These are phyloP conservation scores for Neosilurus hyrtlii DNA, from an alignment of 2,797 vertebrate genomes.

Conservation along the genomic window DNA sequence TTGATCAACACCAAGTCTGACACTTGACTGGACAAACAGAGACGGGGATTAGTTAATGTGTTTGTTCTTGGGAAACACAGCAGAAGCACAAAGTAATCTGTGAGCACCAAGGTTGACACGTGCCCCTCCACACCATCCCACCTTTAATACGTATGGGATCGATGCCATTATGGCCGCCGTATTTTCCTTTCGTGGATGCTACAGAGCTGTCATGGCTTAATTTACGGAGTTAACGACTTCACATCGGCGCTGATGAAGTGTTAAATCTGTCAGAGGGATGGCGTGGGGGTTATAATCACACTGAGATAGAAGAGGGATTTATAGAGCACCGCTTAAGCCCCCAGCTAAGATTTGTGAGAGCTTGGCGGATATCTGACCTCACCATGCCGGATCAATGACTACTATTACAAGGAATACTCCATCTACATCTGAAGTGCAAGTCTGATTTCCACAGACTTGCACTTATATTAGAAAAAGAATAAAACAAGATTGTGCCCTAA, in stretches of 20 bases:
- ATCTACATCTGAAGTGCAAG: too few species aligned
- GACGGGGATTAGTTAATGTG: neutral
- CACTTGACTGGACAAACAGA: slow-evolving; percentile 74
- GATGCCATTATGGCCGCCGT: slow-evolving; percentile 51
- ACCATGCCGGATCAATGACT: neutral
- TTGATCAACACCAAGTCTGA: slow-evolving; percentile 80
- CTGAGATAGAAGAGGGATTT: slow-evolving; percentile 39
- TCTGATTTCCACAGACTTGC: neutral
- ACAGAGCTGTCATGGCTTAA: slow-evolving; percentile 50
- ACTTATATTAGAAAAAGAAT: neutral
- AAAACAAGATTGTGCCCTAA: neutral
- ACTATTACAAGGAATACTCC: neutral
- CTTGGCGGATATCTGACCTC: neutral
- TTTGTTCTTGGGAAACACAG: too few species aligned
- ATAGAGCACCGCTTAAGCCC: neutral
- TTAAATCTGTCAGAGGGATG: slow-evolving; percentile 62
- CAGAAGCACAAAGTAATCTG: neutral
- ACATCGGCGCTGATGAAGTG: slow-evolving; percentile 64
- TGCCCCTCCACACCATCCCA: neutral
- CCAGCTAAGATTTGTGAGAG: neutral
- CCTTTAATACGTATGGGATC: slow-evolving; percentile 56
- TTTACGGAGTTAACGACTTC: slow-evolving; percentile 54
- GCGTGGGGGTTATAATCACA: slow-evolving; percentile 58
- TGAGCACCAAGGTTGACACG: neutral
- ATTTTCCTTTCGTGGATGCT: slow-evolving; percentile 61